Evolutionary conservation across 2,888 invertebrate genomes (phyloP), one percentile per base, ranked within the genome.

Genomic region (Drosophila subsilvestris): DNA sequence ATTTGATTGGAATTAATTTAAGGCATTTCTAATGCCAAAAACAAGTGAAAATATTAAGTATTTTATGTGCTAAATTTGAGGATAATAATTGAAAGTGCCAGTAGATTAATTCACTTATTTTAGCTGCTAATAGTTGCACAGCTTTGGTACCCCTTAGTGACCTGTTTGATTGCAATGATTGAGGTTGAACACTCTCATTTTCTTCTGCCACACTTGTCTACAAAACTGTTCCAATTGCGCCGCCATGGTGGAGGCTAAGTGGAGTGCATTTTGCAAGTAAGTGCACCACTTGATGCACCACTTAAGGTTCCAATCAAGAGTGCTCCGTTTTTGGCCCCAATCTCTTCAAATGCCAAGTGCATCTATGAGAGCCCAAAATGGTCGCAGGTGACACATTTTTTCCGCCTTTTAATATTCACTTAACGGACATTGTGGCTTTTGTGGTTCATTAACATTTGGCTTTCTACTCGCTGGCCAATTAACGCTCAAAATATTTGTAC

Each of bases 401-500:
- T 7, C 25, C 27, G n/a, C 37, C 58, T 63, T 48, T 67, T 70
- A 58, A 69, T 77, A 78, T 78, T 80, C 86, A 80, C 75, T 83
- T 83, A 76, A 69, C 70, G 74, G 71, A 71, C 73, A 73, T 75
- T 67, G 73, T 70, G 74, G 78, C 48, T 66, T 66, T 68, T 67
- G 51, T 81, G 62, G 85, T 83, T 83, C 87, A 86, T 83, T 83
- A 86, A 78, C 87, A 84, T 81, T 78, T 32, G 63, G 81, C 79
- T 83, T 86, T 83, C 87, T 83, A 81, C 60, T 47, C 32, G 71
- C 67, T 71, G 37, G 74, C 78, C 78, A 86, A 83, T 82, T 78
- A 80, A 76, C 63, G 65, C 55, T 71, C 66, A 78, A 83, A 86
- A 80, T 82, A 84, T 86, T 83, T 80, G 78, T 84, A 70, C 80